Evolutionary conservation across 1,140 invertebrate species (phyloP), one percentile per base, ranked within the genome.

Genomic region (Leptonema lineaticorne): DNA sequence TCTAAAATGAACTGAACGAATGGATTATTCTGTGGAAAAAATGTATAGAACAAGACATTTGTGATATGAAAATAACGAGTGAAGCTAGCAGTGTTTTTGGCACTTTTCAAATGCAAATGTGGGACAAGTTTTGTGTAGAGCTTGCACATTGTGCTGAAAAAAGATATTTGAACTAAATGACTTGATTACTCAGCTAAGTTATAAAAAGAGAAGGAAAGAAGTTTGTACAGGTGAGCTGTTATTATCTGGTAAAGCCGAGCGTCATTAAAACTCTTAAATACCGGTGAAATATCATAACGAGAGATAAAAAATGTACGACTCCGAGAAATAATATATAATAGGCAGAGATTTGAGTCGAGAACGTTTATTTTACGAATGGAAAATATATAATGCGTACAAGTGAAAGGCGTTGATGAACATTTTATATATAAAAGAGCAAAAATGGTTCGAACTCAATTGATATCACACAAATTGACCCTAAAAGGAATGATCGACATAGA

Each of bases 1-100:
- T 53, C 50, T 53, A 53, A 53, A 53, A 53, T 9, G 16, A 16
- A 41, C 16, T 41, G n/a, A n/a, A n/a, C n/a, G n/a, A n/a, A n/a
- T n/a, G n/a, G n/a, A n/a, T n/a, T n/a, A n/a, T n/a, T n/a, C n/a
- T n/a, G n/a, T n/a, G n/a, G n/a, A n/a, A n/a, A n/a, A n/a, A n/a
- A n/a, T n/a, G n/a, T n/a, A n/a, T n/a, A n/a, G n/a, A n/a, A n/a
- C n/a, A n/a, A n/a, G n/a, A n/a, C n/a, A n/a, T n/a, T n/a, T n/a
- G n/a, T n/a, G n/a, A n/a, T n/a, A n/a, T n/a, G n/a, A n/a, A n/a
- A n/a, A n/a, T n/a, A n/a, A n/a, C n/a, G n/a, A n/a, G n/a, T n/a
- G n/a, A n/a, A n/a, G n/a, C n/a, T n/a, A n/a, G n/a, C n/a, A n/a
- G n/a, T n/a, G n/a, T n/a, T n/a, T n/a, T n/a, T n/a, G n/a, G 22